Conservation (phyloP, 1,140 invertebrate species). For the Antheraea mylitta region DNA sequence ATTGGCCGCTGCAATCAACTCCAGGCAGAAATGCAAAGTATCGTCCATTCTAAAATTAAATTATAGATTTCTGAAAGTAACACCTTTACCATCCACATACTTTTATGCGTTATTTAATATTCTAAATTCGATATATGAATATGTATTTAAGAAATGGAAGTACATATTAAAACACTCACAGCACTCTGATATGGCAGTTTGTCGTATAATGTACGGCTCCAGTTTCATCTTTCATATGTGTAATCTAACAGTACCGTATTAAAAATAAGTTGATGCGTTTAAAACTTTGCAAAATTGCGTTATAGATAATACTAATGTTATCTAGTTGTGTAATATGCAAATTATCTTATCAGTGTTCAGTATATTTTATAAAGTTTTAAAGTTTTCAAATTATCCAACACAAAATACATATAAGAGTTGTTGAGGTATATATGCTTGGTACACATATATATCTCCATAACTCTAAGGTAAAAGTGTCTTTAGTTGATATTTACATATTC, state of each 20-base stretch:
- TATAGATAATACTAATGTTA: not conserved
- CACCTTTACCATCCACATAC: too few relatives aligned
- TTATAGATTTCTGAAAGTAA: too few relatives aligned
- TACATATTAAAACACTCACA: slow-evolving; percentile 8
- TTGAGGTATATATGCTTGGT: too few relatives aligned
- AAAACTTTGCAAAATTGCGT: not conserved
- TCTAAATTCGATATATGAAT: not conserved
- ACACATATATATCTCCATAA: too few relatives aligned
- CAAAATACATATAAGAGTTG: too few relatives aligned
- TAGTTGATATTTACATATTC: too few relatives aligned
- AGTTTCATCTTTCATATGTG: not conserved
- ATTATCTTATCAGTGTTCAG: not conserved
- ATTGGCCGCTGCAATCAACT: too few relatives aligned
- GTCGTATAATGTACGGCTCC: not conserved
- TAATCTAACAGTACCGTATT: not conserved
- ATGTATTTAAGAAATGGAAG: slow-evolving; percentile 7
- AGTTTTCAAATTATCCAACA: too few relatives aligned
- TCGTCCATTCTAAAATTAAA: too few relatives aligned
- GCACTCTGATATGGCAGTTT: not conserved
- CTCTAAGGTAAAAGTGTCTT: too few relatives aligned
- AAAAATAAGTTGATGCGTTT: not conserved
- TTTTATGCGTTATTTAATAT: too few relatives aligned
- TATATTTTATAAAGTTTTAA: not conserved
- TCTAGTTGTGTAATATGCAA: not conserved
- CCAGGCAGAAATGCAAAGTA: too few relatives aligned